phyloP scores from a whole-genome alignment of 1,140 invertebrate genomes.

The Drosophila bifasciata region DNA sequence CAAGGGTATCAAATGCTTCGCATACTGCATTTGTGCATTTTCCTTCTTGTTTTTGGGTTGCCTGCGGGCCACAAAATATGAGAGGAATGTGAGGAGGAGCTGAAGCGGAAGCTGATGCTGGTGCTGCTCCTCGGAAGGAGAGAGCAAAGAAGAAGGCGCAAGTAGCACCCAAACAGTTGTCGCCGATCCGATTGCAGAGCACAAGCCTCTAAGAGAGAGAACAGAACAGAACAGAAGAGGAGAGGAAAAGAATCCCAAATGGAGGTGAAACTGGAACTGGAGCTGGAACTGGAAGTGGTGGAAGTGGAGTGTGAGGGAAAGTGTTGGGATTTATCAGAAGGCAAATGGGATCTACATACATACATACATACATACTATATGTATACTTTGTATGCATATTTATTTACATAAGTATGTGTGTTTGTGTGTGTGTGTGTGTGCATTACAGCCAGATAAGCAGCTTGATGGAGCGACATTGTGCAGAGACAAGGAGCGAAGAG shows the following conservation, averaged over 20 bases:
- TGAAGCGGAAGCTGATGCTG: too few species aligned
- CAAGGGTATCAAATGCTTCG: neutral
- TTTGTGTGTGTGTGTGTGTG: constrained; percentile 2
- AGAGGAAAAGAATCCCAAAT: constrained; percentile 9
- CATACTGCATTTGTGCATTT: too few species aligned
- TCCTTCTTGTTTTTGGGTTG: too few species aligned
- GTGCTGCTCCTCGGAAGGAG: constrained; percentile 8
- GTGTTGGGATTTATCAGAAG: constrained; percentile 12
- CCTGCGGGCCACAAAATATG: constrained; percentile 32
- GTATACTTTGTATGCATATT: too few species aligned
- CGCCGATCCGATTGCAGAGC: neutral
- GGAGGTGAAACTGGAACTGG: constrained; percentile 31
- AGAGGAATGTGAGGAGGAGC: constrained; percentile 36
- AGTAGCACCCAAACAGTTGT: neutral
- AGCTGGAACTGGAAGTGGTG: constrained; percentile 9
- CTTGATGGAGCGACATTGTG: constrained; percentile 13
- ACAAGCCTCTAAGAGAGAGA: neutral
- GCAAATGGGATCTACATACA: constrained; percentile 13
- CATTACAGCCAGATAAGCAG: constrained; percentile 26
- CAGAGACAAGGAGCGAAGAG: neutral
- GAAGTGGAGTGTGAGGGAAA: neutral
- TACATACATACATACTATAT: too few species aligned
- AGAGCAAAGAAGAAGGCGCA: constrained; percentile 3
- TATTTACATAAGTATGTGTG: neutral
- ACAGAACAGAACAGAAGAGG: constrained; percentile 13